Evolutionary conservation across 2,113 vertebrate species (phyloP).

Genomic region (Dolichotis patagonum): DNA sequence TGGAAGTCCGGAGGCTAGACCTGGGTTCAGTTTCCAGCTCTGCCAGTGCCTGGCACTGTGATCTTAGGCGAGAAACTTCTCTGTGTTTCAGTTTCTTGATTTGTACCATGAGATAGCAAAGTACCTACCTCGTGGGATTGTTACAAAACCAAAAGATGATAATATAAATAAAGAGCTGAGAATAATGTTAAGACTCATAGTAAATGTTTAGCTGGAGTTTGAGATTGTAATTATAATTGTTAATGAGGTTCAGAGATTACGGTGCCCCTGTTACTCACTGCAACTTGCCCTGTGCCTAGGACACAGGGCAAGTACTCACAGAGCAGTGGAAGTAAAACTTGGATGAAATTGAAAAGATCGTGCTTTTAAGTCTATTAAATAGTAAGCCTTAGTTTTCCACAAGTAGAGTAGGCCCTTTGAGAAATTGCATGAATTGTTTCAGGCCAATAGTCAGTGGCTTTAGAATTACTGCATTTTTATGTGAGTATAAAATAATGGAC

Average conservation of each 20-base stretch:
- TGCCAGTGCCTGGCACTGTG: not conserved
- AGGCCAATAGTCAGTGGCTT: not conserved
- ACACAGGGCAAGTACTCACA: not conserved
- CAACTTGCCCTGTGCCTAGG: not conserved
- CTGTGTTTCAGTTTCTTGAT: not conserved
- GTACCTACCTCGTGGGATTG: not conserved
- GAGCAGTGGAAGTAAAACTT: not conserved
- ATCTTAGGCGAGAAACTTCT: not conserved
- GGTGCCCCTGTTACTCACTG: not conserved
- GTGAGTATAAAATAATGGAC: not conserved
- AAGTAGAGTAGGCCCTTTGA: not conserved
- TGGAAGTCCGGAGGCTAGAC: not conserved
- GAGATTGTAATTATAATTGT: not conserved
- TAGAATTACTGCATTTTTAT: not conserved
- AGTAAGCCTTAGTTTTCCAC: constrained; percentile 4
- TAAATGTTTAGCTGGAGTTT: too few relatives aligned
- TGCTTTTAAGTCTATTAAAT: not conserved
- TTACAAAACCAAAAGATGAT: not conserved
- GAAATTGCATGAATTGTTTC: not conserved
- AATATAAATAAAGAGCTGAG: not conserved
- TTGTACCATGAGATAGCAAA: not conserved
- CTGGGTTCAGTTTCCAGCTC: not conserved
- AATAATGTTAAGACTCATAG: not conserved
- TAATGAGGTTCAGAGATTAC: not conserved
- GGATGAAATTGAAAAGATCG: not conserved